These are phyloP conservation scores for Parauchenoglanis punctatus DNA, from an alignment of 2,797 vertebrate species.

Conservation along the genomic window DNA sequence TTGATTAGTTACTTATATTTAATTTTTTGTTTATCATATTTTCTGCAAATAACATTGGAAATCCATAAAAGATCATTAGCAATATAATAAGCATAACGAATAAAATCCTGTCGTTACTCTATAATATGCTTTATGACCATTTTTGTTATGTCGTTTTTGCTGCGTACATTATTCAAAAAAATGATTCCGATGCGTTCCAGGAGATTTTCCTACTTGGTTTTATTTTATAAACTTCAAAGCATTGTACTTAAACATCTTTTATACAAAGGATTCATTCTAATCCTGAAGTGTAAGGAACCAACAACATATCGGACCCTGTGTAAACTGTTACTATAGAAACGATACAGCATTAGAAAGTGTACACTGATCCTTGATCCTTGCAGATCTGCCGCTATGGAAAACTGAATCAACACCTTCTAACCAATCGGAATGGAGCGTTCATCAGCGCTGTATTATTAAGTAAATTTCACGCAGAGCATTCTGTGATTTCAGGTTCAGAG, in stretches of 20 bases:
- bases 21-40: background rate
- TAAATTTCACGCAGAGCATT: background rate
- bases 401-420: background rate
- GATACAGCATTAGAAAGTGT: background rate
- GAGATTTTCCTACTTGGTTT: background rate
- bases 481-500: background rate
- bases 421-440: background rate
- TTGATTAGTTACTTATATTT: background rate
- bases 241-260: no score
- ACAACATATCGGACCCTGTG: background rate
- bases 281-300: background rate
- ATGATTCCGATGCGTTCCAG: background rate
- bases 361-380: background rate
- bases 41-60: background rate
- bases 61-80: background rate
- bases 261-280: background rate
- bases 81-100: background rate
- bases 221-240: no score
- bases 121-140: background rate
- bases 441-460: background rate
- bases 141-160: no score
- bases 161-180: no score
- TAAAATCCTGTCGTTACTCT: background rate
- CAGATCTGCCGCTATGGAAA: background rate
- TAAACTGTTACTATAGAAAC: background rate